Evolutionary conservation across 2,113 vertebrate genomes (phyloP), one percentile per base, ranked within the genome.

Genomic region (Lepisosteus osseus): DNA sequence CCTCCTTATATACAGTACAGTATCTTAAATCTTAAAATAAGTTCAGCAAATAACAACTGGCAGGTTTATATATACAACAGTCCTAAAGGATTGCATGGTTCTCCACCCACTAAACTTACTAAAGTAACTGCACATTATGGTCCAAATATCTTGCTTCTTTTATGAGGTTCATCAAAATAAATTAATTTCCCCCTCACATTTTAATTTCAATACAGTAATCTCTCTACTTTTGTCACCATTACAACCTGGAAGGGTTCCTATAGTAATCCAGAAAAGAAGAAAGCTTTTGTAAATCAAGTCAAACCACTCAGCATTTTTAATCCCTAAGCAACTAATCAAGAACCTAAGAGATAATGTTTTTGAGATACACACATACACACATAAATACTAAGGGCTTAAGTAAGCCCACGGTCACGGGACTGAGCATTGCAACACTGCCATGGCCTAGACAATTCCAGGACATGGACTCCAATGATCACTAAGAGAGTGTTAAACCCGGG

Each of bases 1-100:
- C 88, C 89, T 90, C 82, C 90, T 85, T 45, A 86, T 92, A 87
- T 92, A 94, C 91, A 96, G 91, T 94, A 94, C 93, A 94, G 91
- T 92, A 91, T 94, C 85, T 91, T 83, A 93, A 94, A 93, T 90
- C 91, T 91, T 92, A 91, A 91, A 90, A 83, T 88, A 90, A 84
- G 84, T 88, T 86, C 87, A 84, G 87, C 84, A 88, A 90, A 90
- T 86, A 29, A 90, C 86, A 89, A 84, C 89, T 86, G 87, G 86
- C 84, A 85, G 85, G 85, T 89, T 92, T 89, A 87, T 86, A 88
- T 85, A 85, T 74, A 84, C 76, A 57, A 72, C 56, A 65, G 66
- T 74, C 74, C 44, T 67, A 69, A 54, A 62, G 61, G 74, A 80
- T 84, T 78, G 72, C 78, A 75, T 77, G 82, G 76, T 68, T 75